Evolutionary conservation across 2,888 invertebrate genomes (phyloP).

Genomic region (Neoaliturus tenellus): DNA sequence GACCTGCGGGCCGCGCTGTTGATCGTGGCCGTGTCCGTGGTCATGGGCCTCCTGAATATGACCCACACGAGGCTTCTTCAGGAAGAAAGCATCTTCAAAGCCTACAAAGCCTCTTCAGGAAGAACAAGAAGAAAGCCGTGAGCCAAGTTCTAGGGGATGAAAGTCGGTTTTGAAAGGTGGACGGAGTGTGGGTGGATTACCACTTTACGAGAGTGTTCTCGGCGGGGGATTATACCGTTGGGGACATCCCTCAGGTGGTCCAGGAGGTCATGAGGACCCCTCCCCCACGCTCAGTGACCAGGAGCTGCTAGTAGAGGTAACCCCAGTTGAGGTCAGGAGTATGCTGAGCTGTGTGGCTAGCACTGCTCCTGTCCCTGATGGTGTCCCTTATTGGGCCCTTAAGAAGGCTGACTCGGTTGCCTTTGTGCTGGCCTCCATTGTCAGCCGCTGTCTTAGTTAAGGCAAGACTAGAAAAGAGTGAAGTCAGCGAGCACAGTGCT

Average conservation of each 20-base stretch:
- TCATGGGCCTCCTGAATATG: neutral
- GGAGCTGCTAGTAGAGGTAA: neutral
- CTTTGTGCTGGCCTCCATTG: neutral
- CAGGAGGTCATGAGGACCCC: neutral
- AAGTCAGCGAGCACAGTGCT: constrained; percentile 20
- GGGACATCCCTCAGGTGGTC: neutral
- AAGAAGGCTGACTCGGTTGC: neutral
- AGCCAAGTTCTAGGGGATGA: neutral
- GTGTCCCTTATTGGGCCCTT: neutral
- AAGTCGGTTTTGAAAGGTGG: neutral
- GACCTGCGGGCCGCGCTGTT: neutral
- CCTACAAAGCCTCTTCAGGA: neutral
- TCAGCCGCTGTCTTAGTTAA: neutral
- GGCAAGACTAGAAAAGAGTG: neutral
- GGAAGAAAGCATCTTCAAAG: no score
- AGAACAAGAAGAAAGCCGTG: neutral
- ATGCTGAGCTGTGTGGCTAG: neutral
- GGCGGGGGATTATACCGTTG: neutral
- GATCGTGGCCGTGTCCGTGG: neutral
- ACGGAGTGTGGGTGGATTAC: neutral
- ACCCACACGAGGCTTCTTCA: neutral
- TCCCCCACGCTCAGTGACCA: neutral
- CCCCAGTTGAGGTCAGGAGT: neutral
- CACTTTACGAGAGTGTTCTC: neutral
- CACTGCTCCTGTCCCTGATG: constrained; percentile 2